These are phyloP conservation scores for Acrocephalus kingi DNA, from an alignment of 2,113 vertebrate genomes.

Conservation along the genomic window DNA sequence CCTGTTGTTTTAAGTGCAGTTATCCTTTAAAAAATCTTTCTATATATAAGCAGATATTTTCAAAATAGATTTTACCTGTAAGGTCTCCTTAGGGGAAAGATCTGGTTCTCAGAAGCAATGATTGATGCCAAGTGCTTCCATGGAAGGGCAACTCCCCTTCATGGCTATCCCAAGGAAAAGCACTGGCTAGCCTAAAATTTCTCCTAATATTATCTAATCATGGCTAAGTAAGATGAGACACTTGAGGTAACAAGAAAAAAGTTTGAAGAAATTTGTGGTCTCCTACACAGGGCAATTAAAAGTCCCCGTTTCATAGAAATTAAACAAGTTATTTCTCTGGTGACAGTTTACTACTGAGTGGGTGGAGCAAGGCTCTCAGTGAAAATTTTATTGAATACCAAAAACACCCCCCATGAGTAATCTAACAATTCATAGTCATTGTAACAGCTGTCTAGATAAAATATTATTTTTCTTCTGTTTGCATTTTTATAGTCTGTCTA, in stretches of 20 bases:
- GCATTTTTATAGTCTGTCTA: neutral
- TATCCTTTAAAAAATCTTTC: neutral
- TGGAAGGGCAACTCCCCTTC: neutral
- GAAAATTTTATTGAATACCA: neutral
- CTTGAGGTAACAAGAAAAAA: neutral
- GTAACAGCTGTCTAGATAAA: neutral
- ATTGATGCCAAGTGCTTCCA: neutral
- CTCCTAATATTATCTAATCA: neutral
- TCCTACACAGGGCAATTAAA: neutral
- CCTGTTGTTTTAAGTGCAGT: neutral
- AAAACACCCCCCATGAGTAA: neutral
- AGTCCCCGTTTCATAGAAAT: neutral
- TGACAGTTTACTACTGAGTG: neutral
- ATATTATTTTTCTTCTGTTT: neutral
- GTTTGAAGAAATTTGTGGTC: neutral
- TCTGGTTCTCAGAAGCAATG: neutral
- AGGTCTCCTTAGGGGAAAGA: neutral
- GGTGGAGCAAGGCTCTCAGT: neutral
- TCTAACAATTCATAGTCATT: neutral
- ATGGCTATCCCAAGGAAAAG: neutral
- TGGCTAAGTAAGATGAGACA: neutral
- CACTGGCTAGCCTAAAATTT: neutral
- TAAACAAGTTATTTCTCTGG: fast-evolving
- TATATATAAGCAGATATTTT: neutral
- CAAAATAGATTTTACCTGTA: neutral